These are phyloP conservation scores for Penaeus chinensis DNA, from an alignment of 1,140 invertebrate species.

Conservation along the genomic window DNA sequence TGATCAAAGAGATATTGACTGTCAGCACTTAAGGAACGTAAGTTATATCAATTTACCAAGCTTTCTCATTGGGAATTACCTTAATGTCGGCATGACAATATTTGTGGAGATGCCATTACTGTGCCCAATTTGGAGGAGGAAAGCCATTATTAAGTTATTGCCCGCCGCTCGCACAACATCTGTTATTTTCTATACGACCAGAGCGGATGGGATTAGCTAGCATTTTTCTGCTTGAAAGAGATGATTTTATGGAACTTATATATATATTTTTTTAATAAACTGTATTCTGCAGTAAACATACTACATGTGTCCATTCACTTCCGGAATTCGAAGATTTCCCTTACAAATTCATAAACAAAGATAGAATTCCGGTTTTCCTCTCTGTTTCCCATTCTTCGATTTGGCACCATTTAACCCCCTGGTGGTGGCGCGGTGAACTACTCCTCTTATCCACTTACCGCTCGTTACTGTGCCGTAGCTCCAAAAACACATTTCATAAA, in stretches of 20 bases:
- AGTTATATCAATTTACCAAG: no score
- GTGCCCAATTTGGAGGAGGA: not conserved
- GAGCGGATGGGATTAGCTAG: not conserved
- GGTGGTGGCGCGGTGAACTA: conserved; percentile 48
- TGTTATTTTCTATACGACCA: conserved; percentile 21
- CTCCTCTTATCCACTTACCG: conserved; percentile 55
- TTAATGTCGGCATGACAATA: no score
- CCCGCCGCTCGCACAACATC: conserved; percentile 24
- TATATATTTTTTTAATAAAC: no score
- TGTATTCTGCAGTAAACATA: no score
- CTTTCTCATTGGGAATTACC: no score
- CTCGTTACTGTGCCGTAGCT: conserved; percentile 46
- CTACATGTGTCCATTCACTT: no score
- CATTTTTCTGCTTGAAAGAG: not conserved
- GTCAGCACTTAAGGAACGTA: no score
- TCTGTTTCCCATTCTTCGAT: conserved; percentile 36
- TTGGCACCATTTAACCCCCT: conserved; percentile 51
- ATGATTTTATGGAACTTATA: no score
- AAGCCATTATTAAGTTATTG: conserved; percentile 37
- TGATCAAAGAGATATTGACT: no score
- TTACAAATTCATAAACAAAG: not conserved
- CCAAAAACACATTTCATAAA: conserved; percentile 48
- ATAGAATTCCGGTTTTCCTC: not conserved
- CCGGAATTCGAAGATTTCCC: no score
- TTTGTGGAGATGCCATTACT: not conserved